Evolutionary conservation across 2,888 invertebrate genomes (phyloP).

Genomic region (Dynastes grantii): DNA sequence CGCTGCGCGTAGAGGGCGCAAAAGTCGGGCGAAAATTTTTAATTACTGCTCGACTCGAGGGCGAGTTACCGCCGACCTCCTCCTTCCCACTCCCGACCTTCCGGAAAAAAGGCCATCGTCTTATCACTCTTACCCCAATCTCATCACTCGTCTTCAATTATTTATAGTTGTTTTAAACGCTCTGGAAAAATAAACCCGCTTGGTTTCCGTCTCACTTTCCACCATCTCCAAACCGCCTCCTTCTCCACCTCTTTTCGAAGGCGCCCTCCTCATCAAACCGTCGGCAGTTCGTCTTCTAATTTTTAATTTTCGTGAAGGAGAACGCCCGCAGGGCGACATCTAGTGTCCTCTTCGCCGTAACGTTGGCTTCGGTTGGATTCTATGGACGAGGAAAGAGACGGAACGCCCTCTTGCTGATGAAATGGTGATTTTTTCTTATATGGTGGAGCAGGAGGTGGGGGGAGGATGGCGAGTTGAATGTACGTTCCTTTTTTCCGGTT

Average conservation of each 20-base stretch:
- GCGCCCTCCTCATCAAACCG: slow-evolving; percentile 35
- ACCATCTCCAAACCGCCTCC: background rate
- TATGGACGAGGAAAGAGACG: background rate
- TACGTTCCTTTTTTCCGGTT: slow-evolving; percentile 35
- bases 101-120: slow-evolving; percentile 60
- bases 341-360: slow-evolving; percentile 25
- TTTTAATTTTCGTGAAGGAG: slow-evolving; percentile 43
- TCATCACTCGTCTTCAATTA: slow-evolving; percentile 68
- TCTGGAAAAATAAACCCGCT: slow-evolving; percentile 59
- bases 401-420: slow-evolving; percentile 20
- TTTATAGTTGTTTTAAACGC: slow-evolving; percentile 68
- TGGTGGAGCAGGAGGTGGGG: background rate
- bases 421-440: slow-evolving; percentile 35
- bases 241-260: background rate
- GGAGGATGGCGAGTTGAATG: background rate
- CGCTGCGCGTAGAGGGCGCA: slow-evolving; percentile 32
- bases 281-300: slow-evolving; percentile 46
- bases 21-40: slow-evolving; percentile 56
- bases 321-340: slow-evolving; percentile 37
- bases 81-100: slow-evolving; percentile 1
- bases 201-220: slow-evolving; percentile 15
- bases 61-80: slow-evolving; percentile 28
- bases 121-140: slow-evolving; percentile 63
- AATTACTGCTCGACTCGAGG: slow-evolving; percentile 50
- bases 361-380: too few species aligned